Base-by-base conservation (phyloP, 2,113 vertebrate species). In the Ictalurus furcatus region DNA sequence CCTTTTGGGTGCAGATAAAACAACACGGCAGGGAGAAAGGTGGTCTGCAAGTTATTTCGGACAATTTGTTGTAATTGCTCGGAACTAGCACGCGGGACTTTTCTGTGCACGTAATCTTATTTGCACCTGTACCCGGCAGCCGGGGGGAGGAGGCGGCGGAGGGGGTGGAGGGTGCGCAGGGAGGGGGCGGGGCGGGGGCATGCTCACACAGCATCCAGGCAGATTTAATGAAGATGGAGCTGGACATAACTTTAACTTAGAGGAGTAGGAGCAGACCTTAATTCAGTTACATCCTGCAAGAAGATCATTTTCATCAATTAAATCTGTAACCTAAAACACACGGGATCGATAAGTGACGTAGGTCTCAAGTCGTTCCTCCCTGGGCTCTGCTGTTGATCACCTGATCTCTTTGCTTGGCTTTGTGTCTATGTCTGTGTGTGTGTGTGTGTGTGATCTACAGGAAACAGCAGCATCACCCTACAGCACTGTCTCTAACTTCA, bases 381-480 rank as follows among this genome's bases (percentile, higher is more conserved):
- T 34, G 28, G 59, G 19, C 69, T 74, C 40, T 76, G 23, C 23
- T 88, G 58, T 58, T 59, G 37, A 85, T 25, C 54, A 83, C 71
- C 56, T 88, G 87, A 81, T 69, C 40, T 67, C 25, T 85, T 21
- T 88, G 30, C 54, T n/a, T 88, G 82, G 67, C 30, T 80, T 28
- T 87, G 59, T 59, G 58, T 76, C 56, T 90, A 28, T 90, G 44
- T 88, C 28, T 88, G 74, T 91, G 89, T 90, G 86, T 81, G 48
- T 85, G 23, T 85, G 40, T 85, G 37, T 88, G 48, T 89, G 67
- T 82, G 5, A 71, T 37, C 25, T 74, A 88, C 85, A 99, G 98
- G 86, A 88, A 52, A 91, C 95, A 34, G 91, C 94, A 0, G 90
- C 95, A 0, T 93, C 93, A 23, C 96, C 96, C 90, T 88, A 19